These are phyloP conservation scores for Pseudeuparius sepicola DNA, from an alignment of 2,888 invertebrate species.

Conservation along the genomic window DNA sequence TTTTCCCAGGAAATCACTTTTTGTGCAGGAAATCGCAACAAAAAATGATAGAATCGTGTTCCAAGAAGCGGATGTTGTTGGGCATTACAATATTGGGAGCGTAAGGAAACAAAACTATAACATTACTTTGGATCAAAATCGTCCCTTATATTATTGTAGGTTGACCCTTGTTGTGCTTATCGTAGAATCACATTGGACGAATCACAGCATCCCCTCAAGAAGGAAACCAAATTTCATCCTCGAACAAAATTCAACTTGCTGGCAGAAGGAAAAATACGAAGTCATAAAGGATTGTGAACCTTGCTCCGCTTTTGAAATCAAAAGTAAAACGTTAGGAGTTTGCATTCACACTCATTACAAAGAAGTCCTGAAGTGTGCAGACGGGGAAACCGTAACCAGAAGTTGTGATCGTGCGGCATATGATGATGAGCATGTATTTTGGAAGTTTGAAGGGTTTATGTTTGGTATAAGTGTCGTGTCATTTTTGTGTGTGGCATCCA, in stretches of 20 bases:
- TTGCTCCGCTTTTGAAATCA: conserved; percentile 78
- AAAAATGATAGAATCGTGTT: conserved; percentile 74
- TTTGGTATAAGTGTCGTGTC: conserved; percentile 56
- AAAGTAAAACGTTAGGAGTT: conserved; percentile 70
- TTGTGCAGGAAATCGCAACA: no score
- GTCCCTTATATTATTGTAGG: conserved; percentile 42
- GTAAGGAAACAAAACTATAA: conserved; percentile 40
- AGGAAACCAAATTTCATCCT: conserved; percentile 55
- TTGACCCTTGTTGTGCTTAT: conserved; percentile 73
- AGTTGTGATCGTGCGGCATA: conserved; percentile 81
- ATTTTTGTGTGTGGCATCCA: conserved; percentile 51
- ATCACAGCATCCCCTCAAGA: conserved; percentile 36
- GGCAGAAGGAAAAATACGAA: conserved; percentile 60
- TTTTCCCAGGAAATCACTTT: no score
- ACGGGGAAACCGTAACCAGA: conserved; percentile 69
- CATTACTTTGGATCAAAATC: not conserved
- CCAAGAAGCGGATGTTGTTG: conserved; percentile 72
- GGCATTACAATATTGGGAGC: conserved; percentile 66
- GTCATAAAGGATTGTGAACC: conserved; percentile 72
- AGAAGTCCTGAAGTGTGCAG: conserved; percentile 70
- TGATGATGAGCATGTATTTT: conserved; percentile 74
- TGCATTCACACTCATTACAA: conserved; percentile 77
- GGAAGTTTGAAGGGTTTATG: conserved; percentile 69
- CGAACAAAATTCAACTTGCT: conserved; percentile 72
- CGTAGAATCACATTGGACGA: conserved; percentile 67